Evolutionary conservation across 2,888 invertebrate genomes (phyloP).

Genomic region (Trachelus tabidus): DNA sequence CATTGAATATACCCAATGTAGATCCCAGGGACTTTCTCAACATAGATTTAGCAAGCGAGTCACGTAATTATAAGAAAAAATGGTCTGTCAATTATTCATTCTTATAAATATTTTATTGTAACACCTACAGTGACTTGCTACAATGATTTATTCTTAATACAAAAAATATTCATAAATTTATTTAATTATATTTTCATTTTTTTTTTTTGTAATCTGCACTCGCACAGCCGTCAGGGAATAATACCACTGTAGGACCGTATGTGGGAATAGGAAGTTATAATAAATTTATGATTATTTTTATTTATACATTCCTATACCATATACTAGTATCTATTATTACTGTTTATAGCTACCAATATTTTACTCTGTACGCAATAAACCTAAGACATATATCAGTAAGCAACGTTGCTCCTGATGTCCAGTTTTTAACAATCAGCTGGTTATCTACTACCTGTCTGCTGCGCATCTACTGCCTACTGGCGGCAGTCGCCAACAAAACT

Average conservation of each 20-base stretch:
- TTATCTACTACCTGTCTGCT: background rate
- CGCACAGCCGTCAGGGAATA: background rate
- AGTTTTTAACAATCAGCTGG: slow-evolving; percentile 25
- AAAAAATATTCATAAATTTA: background rate
- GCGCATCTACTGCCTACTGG: slow-evolving; percentile 15
- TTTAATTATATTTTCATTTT: background rate
- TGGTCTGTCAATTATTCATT: background rate
- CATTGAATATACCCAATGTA: background rate
- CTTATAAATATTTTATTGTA: background rate
- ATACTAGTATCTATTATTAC: background rate
- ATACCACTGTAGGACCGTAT: background rate
- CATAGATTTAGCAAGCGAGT: background rate
- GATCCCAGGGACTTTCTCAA: background rate
- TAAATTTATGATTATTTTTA: background rate
- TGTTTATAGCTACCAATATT: slow-evolving; percentile 28
- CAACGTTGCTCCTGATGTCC: slow-evolving; percentile 30
- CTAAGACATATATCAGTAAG: slow-evolving; percentile 43
- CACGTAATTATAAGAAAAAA: background rate
- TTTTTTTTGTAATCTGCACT: background rate
- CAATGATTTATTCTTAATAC: background rate
- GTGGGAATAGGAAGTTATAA: background rate
- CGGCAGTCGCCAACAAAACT: slow-evolving; percentile 30
- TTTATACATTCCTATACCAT: background rate
- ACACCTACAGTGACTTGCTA: background rate
- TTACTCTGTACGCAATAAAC: slow-evolving; percentile 38